A percentile compares a stretch with the other conserved stretches of the same genome.
phyloP scores from a whole-genome alignment of 2,888 invertebrate genomes.

The Villa cingulata region DNA sequence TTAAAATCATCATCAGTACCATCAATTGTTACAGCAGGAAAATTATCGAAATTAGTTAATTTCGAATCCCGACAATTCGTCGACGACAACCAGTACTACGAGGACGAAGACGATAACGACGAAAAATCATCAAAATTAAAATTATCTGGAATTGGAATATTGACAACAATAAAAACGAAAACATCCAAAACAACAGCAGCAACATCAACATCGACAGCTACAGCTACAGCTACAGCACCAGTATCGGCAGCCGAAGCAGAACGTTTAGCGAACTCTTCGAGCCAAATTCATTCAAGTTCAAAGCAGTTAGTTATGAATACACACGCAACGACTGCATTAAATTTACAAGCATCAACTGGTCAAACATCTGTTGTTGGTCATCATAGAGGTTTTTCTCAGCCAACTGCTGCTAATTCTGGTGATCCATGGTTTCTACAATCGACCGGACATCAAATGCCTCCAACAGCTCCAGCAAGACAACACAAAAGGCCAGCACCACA shows the following conservation, averaged over 20 bases:
- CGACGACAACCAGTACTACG: too few relatives aligned
- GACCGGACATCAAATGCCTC: slow-evolving; percentile 38
- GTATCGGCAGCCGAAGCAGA: too few relatives aligned
- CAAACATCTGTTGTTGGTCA: slow-evolving; percentile 36
- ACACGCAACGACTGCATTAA: slow-evolving; percentile 33
- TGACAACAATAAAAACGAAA: too few relatives aligned
- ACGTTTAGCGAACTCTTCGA: too few relatives aligned
- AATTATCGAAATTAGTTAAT: not conserved
- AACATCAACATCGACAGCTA: not conserved
- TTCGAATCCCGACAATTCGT: not conserved
- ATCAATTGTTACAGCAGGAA: not conserved
- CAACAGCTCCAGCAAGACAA: slow-evolving; percentile 37
- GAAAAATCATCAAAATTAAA: too few relatives aligned
- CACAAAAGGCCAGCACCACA: slow-evolving; percentile 38
- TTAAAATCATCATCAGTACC: not conserved
- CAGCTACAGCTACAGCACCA: too few relatives aligned
- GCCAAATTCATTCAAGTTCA: not conserved
- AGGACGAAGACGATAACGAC: too few relatives aligned
- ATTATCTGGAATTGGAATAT: too few relatives aligned
- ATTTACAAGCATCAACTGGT: slow-evolving; percentile 28
- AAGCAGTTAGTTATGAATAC: slow-evolving; percentile 30
- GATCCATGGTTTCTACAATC: slow-evolving; percentile 38
- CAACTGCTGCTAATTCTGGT: slow-evolving; percentile 30
- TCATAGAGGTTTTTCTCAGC: slow-evolving; percentile 37
- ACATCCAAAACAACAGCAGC: too few relatives aligned